Evolutionary conservation across 2,113 vertebrate species (phyloP).

Genomic region (Nanorana parkeri): DNA sequence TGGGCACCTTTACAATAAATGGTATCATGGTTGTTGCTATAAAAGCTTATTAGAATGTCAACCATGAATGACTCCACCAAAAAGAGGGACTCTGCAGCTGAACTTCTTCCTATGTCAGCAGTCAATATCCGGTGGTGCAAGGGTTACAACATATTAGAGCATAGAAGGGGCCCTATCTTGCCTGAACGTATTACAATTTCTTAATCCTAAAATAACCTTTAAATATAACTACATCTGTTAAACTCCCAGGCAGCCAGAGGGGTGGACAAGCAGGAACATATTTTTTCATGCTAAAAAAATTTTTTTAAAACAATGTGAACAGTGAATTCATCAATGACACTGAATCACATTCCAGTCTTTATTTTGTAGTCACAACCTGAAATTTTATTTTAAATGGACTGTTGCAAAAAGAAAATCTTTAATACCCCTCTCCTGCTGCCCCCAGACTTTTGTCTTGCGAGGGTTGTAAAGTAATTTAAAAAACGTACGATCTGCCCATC

Average conservation of each 20-base stretch:
- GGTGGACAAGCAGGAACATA: constrained; percentile 31
- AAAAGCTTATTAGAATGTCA: constrained; percentile 23
- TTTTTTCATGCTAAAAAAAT: constrained; percentile 20
- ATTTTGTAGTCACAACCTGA: background rate
- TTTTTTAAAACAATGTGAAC: background rate
- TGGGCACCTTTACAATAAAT: no score
- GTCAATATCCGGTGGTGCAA: background rate
- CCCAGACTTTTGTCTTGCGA: no score
- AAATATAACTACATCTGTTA: constrained; percentile 28
- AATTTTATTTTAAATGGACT: no score
- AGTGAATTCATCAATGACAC: constrained; percentile 13
- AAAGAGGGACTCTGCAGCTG: constrained; percentile 12
- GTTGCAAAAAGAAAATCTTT: no score
- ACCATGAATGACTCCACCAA: constrained; percentile 37
- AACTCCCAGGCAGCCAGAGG: constrained; percentile 12
- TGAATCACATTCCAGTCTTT: background rate
- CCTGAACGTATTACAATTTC: constrained; percentile 27
- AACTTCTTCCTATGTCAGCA: constrained; percentile 14
- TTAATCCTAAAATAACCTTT: constrained; percentile 46
- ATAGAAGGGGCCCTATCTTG: constrained; percentile 11
- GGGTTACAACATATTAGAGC: background rate
- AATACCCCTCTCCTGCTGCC: no score
- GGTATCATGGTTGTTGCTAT: constrained; percentile 6
- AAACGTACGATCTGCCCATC: no score
- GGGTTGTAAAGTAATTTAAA: no score